Percentiles rank a stretch among this genome's conserved stretches.
These are phyloP conservation scores for Charadrius vociferus DNA, from an alignment of 2,113 vertebrate species.

Conservation along the genomic window DNA sequence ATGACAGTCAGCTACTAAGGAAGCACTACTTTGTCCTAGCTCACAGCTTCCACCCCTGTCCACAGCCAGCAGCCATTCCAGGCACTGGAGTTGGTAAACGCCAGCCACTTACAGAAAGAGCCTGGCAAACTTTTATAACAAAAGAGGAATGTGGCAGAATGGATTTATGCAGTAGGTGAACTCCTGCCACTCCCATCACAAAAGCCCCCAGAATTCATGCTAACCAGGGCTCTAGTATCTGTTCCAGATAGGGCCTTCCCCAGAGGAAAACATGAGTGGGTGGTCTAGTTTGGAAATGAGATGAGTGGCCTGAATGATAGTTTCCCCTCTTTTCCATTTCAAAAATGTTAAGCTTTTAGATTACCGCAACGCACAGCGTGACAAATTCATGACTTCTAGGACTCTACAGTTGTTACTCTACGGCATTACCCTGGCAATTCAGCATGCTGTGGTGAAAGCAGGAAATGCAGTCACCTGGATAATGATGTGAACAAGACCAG, in stretches of 20 bases:
- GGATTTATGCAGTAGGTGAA: conserved; percentile 40
- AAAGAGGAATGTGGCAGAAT: not conserved
- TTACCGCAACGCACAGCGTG: not conserved
- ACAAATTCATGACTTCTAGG: not conserved
- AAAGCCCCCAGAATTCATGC: conserved; percentile 32
- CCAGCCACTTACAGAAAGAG: not conserved
- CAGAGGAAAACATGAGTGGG: conserved; percentile 27
- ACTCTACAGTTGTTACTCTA: not conserved
- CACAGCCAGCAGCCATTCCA: not conserved
- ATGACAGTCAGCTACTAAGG: not conserved
- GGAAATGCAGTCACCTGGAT: conserved; percentile 1
- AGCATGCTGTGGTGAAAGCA: not conserved
- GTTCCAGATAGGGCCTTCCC: conserved; percentile 59
- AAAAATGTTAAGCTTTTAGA: not conserved
- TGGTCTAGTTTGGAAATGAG: conserved; percentile 58
- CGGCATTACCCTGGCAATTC: not conserved
- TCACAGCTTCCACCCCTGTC: not conserved
- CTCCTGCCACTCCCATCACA: not conserved
- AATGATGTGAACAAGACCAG: not conserved
- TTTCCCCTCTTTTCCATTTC: not conserved
- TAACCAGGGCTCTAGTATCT: conserved; percentile 36
- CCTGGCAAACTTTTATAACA: not conserved
- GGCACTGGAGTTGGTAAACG: not conserved
- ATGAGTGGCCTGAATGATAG: not conserved
- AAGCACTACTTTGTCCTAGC: not conserved